Percentiles rank a stretch among this genome's conserved stretches.
Evolutionary conservation across 2,888 invertebrate genomes (phyloP).

Genomic region (Dendrolimus houi): DNA sequence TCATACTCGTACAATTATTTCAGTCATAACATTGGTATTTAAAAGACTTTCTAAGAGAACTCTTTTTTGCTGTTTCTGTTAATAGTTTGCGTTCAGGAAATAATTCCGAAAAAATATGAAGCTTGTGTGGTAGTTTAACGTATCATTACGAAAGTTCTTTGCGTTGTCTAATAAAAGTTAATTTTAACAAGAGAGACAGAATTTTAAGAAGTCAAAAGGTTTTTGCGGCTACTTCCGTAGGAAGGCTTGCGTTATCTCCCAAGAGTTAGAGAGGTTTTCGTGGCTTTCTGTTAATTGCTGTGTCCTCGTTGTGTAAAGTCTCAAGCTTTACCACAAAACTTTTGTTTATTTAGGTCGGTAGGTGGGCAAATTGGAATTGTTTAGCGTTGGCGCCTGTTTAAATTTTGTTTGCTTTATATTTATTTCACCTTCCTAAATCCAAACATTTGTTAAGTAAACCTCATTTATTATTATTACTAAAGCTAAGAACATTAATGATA

Average conservation of each 20-base stretch:
- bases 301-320: slow-evolving; percentile 15
- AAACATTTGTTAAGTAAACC: not conserved
- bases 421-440: not conserved
- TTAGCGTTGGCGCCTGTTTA: not conserved
- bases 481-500: not conserved
- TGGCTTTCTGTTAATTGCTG: slow-evolving; percentile 22
- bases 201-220: not conserved
- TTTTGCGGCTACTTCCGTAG: not conserved
- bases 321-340: slow-evolving; percentile 10
- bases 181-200: not conserved
- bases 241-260: not conserved
- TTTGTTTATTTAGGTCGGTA: slow-evolving; percentile 10
- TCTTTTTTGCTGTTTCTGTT: too few species aligned
- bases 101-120: too few species aligned
- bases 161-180: too few species aligned
- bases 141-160: too few species aligned
- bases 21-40: too few species aligned
- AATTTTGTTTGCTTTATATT: slow-evolving; percentile 1
- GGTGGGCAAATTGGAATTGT: not conserved
- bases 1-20: too few species aligned
- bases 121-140: too few species aligned
- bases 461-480: not conserved
- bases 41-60: too few species aligned
- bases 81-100: too few species aligned
- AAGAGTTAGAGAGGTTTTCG: slow-evolving; percentile 19